Percentiles rank a stretch among this genome's conserved stretches.
Evolutionary conservation across 2,113 vertebrate species (phyloP).

Genomic region (Daphoenositta chrysoptera): DNA sequence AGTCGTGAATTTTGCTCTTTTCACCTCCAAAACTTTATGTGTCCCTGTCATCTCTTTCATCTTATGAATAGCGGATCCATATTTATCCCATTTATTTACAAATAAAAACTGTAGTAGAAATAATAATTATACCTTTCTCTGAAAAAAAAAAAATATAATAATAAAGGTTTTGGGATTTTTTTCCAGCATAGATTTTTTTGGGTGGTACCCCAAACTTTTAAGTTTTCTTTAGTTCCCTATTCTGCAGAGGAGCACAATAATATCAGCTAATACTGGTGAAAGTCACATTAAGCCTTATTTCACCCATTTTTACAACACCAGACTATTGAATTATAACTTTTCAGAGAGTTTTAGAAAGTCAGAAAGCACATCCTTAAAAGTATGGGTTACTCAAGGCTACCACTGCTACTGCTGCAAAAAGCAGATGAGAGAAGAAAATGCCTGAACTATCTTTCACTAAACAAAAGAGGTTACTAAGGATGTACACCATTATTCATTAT

Average conservation of each 20-base stretch:
- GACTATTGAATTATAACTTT: conserved; percentile 17
- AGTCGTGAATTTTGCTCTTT: neutral
- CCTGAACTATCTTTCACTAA: neutral
- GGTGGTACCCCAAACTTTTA: neutral
- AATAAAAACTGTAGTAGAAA: neutral
- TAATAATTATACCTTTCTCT: neutral
- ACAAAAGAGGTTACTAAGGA: neutral
- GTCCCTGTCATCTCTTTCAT: neutral
- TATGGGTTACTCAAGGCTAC: neutral
- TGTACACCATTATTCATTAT: neutral
- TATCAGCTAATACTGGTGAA: neutral
- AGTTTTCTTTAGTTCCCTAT: neutral
- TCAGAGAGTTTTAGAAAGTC: neutral
- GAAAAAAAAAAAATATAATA: neutral
- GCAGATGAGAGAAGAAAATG: neutral
- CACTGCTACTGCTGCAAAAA: neutral
- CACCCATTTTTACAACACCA: neutral
- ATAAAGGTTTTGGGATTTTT: rapidly evolving
- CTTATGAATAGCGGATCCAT: neutral
- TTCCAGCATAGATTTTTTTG: neutral
- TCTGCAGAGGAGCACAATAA: neutral
- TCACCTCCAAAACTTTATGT: neutral
- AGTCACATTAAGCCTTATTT: neutral
- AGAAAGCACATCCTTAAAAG: neutral
- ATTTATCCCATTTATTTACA: neutral